Evolutionary conservation across 2,888 invertebrate species (phyloP).

Genomic region (Andrena bicolor): DNA sequence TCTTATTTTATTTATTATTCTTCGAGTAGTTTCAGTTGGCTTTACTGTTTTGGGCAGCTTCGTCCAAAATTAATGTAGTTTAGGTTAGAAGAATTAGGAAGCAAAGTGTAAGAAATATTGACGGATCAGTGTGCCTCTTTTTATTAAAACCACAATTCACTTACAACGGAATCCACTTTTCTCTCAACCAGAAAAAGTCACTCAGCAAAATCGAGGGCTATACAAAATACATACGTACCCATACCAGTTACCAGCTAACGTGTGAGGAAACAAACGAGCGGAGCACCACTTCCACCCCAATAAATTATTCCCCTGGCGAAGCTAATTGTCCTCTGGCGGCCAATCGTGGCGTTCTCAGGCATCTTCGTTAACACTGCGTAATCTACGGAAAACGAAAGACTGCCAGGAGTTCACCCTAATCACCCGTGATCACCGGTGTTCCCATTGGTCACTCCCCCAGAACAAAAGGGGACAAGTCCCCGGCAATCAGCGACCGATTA

Average conservation of each 20-base stretch:
- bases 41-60: too few species aligned
- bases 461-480: not conserved
- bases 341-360: not conserved
- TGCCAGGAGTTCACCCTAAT: not conserved
- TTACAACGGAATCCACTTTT: too few species aligned
- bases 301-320: constrained; percentile 4
- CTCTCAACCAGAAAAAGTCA: too few species aligned
- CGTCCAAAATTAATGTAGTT: too few species aligned
- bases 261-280: constrained; percentile 3
- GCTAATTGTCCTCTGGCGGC: constrained; percentile 16
- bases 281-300: constrained; percentile 5
- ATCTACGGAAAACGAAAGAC: constrained; percentile 6
- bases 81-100: too few species aligned
- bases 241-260: not conserved
- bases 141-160: too few species aligned
- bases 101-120: too few species aligned
- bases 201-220: too few species aligned
- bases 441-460: not conserved
- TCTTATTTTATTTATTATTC: not conserved
- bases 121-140: too few species aligned
- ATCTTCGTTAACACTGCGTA: constrained; percentile 21
- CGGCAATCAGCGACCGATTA: constrained; percentile 40
- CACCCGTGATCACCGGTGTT: not conserved
- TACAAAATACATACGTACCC: too few species aligned
- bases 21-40: too few species aligned